A percentile compares a stretch with the other conserved stretches of the same genome.
phyloP scores from a whole-genome alignment of 2,113 vertebrate species.

The Thalassoma bifasciatum region DNA sequence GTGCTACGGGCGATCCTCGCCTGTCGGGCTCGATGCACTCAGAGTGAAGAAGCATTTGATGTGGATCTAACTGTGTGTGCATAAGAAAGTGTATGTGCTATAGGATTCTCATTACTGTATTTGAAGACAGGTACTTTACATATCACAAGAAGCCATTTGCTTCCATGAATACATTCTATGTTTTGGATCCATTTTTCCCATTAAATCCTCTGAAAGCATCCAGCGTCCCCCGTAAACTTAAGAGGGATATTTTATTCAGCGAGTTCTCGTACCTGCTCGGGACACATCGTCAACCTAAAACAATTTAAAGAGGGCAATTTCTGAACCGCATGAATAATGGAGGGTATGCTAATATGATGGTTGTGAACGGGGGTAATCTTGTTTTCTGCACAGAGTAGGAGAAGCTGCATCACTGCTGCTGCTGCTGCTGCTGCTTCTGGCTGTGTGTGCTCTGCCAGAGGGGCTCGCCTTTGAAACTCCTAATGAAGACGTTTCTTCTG shows the following conservation, averaged over 20 bases:
- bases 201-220: conserved; percentile 33
- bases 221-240: conserved; percentile 9
- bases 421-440: conserved; percentile 55
- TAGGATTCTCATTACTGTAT: conserved; percentile 2
- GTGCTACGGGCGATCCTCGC: no score
- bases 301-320: conserved; percentile 67
- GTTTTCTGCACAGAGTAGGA: conserved; percentile 59
- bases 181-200: conserved; percentile 34
- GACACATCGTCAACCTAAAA: conserved; percentile 61
- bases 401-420: background rate
- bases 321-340: conserved; percentile 76
- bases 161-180: conserved; percentile 30
- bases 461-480: conserved; percentile 65
- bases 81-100: background rate
- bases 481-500: conserved; percentile 81
- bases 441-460: conserved; percentile 70
- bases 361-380: conserved; percentile 52
- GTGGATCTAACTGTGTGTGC: no score
- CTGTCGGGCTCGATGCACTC: no score
- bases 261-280: conserved; percentile 43
- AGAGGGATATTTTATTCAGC: conserved; percentile 69
- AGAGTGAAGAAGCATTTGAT: no score
- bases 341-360: conserved; percentile 73
- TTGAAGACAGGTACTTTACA: conserved; percentile 48
- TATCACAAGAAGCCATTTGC: conserved; percentile 40